Percentiles rank a stretch among this genome's conserved stretches.
Conservation (phyloP, 2,888 invertebrate genomes). For the Kryphioiulus occultus region DNA sequence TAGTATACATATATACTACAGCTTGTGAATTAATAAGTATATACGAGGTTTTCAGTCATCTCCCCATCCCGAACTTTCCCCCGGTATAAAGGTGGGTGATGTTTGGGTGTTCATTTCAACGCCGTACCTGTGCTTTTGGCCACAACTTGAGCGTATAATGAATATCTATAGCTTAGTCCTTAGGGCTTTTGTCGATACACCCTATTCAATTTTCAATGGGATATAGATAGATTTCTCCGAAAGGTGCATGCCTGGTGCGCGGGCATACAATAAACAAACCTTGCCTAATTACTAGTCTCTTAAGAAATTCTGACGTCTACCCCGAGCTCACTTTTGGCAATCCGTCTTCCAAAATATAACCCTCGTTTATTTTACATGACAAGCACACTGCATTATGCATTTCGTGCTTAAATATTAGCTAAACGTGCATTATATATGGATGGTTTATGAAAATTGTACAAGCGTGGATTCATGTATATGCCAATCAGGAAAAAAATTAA, state of each 20-base stretch:
- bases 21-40: constrained; percentile 43
- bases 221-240: not conserved
- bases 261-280: constrained; percentile 39
- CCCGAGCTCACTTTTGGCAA: constrained; percentile 38
- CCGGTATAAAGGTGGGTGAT: not conserved
- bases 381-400: constrained; percentile 40
- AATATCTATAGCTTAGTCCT: constrained; percentile 38
- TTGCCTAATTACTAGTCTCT: constrained; percentile 45
- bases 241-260: constrained; percentile 13
- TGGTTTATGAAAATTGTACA: constrained; percentile 28
- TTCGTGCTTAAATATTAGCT: constrained; percentile 40
- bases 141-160: constrained; percentile 41
- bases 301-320: constrained; percentile 46
- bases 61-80: not conserved
- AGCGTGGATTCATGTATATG: not conserved
- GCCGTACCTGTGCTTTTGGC: constrained; percentile 39
- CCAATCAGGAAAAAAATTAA: constrained; percentile 29
- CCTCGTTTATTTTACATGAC: constrained; percentile 36
- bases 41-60: not conserved
- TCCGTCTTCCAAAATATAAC: constrained; percentile 36
- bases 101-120: constrained; percentile 47
- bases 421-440: constrained; percentile 27
- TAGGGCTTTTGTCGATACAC: constrained; percentile 36
- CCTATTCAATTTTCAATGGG: constrained; percentile 37
- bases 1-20: not conserved